Evolutionary conservation across 2,797 vertebrate species (phyloP).

Genomic region (Pseudochirops cupreus): DNA sequence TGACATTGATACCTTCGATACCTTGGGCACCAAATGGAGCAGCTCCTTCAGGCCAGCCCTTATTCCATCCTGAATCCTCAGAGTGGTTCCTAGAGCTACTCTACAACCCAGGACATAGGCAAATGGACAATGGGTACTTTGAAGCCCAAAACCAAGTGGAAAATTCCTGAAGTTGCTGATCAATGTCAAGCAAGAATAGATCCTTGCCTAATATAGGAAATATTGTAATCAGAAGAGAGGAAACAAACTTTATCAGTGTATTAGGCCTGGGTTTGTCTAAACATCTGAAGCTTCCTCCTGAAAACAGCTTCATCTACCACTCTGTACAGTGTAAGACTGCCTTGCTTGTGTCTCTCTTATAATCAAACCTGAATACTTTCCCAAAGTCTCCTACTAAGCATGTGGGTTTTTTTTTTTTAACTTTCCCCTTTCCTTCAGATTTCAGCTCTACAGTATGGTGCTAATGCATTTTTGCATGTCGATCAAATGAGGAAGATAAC

Average conservation of each 20-base stretch:
- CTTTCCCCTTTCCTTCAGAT: constrained; percentile 9
- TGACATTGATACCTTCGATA: neutral
- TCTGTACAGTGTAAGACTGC: neutral
- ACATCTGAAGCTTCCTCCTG: neutral
- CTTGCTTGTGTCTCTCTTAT: neutral
- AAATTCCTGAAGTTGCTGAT: constrained; percentile 45
- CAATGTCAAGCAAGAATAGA: constrained; percentile 31
- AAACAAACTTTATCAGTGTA: neutral
- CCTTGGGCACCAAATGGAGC: constrained; percentile 4
- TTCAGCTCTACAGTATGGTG: constrained; percentile 53
- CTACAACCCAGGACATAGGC: neutral
- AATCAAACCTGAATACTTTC: neutral
- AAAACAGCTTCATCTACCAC: neutral
- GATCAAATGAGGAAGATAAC: constrained; percentile 63
- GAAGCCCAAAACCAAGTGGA: constrained; percentile 38
- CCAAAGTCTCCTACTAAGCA: neutral
- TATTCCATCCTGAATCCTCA: neutral
- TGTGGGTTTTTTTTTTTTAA: neutral
- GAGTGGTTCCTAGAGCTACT: neutral
- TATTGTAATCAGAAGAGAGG: neutral
- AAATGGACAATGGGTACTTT: constrained; percentile 15
- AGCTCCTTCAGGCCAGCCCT: neutral
- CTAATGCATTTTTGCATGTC: constrained; percentile 57
- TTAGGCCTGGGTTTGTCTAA: neutral
- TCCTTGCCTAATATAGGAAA: neutral